Evolutionary conservation across 2,888 invertebrate genomes (phyloP), one percentile per base, ranked within the genome.

Genomic region (Holacanthella duospinosa): DNA sequence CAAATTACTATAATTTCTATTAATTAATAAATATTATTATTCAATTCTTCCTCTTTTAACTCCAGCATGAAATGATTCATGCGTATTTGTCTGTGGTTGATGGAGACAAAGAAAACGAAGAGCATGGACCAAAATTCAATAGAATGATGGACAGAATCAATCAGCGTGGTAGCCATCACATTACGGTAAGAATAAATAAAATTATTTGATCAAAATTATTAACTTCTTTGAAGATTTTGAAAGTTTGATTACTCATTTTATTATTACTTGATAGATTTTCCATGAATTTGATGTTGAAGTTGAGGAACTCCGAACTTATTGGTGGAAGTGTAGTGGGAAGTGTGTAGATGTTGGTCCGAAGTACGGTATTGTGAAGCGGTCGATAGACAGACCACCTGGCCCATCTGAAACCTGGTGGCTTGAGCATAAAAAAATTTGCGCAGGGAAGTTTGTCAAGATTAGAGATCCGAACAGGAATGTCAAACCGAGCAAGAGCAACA

Each of bases 11-110:
- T n/a, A n/a, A n/a, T n/a, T n/a, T n/a, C n/a, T n/a, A n/a, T n/a
- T n/a, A n/a, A n/a, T n/a, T n/a, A n/a, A n/a, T n/a, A n/a, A n/a
- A 56, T 56, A 24, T 16, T 27, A 56, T 55, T 12, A 25, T 55
- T 25, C 26, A 26, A 12, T 25, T 25, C 21, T 29, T 2, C 21
- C 24, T 53, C 21, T 55, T 36, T 55, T n/a, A 24, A 65, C 72
- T 73, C 66, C 75, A 88, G 79, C 99, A 99, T 79, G 99, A 99
- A 80, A 99, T 99, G 99, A 99, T 99, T 68, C 99, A 99, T 77
- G 99, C 96, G 0, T 96, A 84, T 77, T 83, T 96, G 66, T 99
- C 97, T 79, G 84, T 97, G 0, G 55, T 55, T 6, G 55, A 43
- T 9, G 59, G 59, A 24, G 86, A 90, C 73, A 82, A 85, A 74